Percentiles rank a stretch among this genome's conserved stretches.
These are phyloP conservation scores for Passer montanus DNA, from an alignment of 2,113 vertebrate species.

Conservation along the genomic window DNA sequence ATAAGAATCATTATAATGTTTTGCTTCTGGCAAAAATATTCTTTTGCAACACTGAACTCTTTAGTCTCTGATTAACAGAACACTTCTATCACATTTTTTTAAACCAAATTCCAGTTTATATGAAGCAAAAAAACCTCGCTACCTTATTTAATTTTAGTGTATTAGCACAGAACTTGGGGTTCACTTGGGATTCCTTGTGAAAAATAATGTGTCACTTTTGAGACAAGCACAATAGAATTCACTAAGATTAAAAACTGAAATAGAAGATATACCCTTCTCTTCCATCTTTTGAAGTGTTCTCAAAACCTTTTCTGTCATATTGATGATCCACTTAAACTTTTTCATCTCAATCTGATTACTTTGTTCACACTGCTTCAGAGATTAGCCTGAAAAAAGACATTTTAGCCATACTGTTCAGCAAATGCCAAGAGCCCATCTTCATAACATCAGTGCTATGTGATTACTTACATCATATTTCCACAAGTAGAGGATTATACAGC, in stretches of 20 bases:
- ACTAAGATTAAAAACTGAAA: conserved; percentile 23
- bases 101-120: background rate
- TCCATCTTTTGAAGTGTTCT: conserved; percentile 47
- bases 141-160: background rate
- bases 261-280: background rate
- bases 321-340: conserved; percentile 41
- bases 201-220: conserved; percentile 14
- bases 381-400: background rate
- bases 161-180: background rate
- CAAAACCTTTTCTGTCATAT: background rate
- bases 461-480: background rate
- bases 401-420: conserved; percentile 1
- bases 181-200: background rate
- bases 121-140: background rate
- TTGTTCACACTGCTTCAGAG: conserved; percentile 13
- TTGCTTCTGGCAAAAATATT: background rate
- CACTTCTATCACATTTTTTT: background rate
- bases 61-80: background rate
- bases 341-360: conserved; percentile 41
- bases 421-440: conserved; percentile 40
- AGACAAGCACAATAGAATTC: background rate
- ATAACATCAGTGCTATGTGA: background rate
- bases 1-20: background rate
- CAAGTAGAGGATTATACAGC: conserved; percentile 19
- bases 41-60: background rate